Base-by-base conservation (phyloP, 2,888 invertebrate species). In the Eurois occulta region DNA sequence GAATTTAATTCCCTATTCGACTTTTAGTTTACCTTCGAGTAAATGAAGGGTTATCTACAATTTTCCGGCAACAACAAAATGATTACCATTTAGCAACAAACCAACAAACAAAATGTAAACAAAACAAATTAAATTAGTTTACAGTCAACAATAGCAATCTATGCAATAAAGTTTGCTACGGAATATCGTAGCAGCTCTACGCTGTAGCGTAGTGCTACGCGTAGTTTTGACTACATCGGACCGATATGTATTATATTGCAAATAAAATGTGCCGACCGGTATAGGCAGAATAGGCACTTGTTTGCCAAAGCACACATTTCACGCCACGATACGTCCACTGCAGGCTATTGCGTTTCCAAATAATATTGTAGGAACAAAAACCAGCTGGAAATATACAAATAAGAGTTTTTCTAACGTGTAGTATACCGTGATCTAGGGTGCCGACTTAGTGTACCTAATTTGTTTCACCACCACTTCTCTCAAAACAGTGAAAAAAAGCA, bases 161-260 rank as follows among this genome's bases (percentile, higher is more conserved):
- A 43, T 72, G 48, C 48, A 72, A 35, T 67, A 62, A 67, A 67
- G 21, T 79, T 79, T 67, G 69, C 81, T 80, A 80, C 80, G 67
- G 43, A 76, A 77, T 58, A 52, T 77, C 68, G 82, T 81, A 82
- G 81, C 81, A 46, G 24, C 35, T 69, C 68, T 77, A 81, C 80
- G 81, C 35, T 77, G 82, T 81, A 81, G 81, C 48, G 28, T 18
- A n/a, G 38, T 58, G 71, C 81, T 81, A 77, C 81, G 72, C 67
- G 64, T 24, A 58, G 66, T 52, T 48, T 68, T 60, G 43, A 68
- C 71, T 81, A 76, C 81, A 41, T 38, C 58, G 70, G 6, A 11
- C 35, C n/a, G 21, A 38, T 72, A 38, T 65, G 24, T 58, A 64
- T 69, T 69, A 68, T 69, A 60, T 52, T 79, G 58, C 66, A 81